Conservation (phyloP, 2,888 invertebrate species). For the Tenthredo distinguenda region DNA sequence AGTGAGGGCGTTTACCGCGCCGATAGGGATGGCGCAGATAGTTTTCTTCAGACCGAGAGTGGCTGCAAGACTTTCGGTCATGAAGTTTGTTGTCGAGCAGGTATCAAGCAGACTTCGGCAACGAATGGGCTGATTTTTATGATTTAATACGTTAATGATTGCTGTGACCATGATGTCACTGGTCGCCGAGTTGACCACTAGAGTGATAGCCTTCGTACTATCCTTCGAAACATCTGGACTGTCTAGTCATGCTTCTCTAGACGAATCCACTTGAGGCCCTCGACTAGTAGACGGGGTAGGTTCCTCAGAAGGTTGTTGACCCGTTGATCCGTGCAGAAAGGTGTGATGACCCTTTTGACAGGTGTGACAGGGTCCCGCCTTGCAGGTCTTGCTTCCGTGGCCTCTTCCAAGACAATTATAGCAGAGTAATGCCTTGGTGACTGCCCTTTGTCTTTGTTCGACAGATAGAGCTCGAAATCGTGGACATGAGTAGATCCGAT, state of each 20-base stretch:
- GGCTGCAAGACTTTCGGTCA: background rate
- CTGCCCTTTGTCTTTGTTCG: background rate
- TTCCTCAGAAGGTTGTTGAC: background rate
- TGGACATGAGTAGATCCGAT: background rate
- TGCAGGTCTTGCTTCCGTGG: background rate
- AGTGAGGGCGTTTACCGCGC: conserved; percentile 4
- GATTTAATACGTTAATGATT: background rate
- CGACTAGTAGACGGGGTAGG: background rate
- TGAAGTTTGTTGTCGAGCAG: background rate
- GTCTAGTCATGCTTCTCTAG: background rate
- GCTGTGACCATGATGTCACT: conserved; percentile 25
- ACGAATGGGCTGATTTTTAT: background rate
- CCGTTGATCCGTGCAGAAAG: background rate
- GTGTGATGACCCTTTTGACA: conserved; percentile 43
- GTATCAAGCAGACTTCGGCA: conserved; percentile 9
- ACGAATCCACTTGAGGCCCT: background rate
- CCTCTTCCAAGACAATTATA: conserved; percentile 40
- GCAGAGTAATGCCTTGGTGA: conserved; percentile 23
- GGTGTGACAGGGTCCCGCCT: background rate
- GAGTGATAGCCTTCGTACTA: background rate
- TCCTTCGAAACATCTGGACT: background rate
- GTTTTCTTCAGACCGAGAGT: background rate
- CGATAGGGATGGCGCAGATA: background rate
- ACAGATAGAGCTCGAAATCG: background rate
- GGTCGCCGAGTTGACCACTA: conserved; percentile 25